phyloP scores from a whole-genome alignment of 2,113 vertebrate species.

The Paramormyrops kingsleyae region DNA sequence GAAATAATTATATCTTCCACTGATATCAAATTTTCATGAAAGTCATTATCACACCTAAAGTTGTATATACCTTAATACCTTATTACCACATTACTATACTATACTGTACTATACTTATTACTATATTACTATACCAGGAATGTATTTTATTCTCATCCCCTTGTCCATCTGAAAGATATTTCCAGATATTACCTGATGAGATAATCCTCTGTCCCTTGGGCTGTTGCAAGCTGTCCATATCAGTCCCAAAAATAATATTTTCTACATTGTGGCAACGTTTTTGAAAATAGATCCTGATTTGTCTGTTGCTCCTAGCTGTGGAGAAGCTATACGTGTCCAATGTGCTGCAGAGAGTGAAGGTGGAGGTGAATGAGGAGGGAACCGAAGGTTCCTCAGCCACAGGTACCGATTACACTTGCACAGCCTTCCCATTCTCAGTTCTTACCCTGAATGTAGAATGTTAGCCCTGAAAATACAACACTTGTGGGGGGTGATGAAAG shows the following conservation, averaged over 20 bases:
- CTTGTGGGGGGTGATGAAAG: neutral
- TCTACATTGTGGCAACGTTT: neutral
- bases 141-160: neutral
- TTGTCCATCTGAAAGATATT: neutral
- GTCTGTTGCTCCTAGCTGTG: neutral
- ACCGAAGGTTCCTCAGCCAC: neutral
- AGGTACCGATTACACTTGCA: neutral
- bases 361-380: neutral
- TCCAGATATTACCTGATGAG: neutral
- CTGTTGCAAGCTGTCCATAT: neutral
- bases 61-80: neutral
- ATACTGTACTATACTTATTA: too few relatives aligned
- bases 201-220: neutral
- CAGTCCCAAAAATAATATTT: neutral
- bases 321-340: neutral
- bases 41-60: neutral
- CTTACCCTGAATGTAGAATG: neutral
- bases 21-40: neutral
- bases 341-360: neutral
- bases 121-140: neutral
- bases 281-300: neutral
- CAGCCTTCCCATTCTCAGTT: neutral
- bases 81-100: neutral
- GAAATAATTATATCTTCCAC: neutral
- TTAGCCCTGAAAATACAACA: neutral